phyloP scores from a whole-genome alignment of 1,140 invertebrate genomes.

The Amyelois transitella region DNA sequence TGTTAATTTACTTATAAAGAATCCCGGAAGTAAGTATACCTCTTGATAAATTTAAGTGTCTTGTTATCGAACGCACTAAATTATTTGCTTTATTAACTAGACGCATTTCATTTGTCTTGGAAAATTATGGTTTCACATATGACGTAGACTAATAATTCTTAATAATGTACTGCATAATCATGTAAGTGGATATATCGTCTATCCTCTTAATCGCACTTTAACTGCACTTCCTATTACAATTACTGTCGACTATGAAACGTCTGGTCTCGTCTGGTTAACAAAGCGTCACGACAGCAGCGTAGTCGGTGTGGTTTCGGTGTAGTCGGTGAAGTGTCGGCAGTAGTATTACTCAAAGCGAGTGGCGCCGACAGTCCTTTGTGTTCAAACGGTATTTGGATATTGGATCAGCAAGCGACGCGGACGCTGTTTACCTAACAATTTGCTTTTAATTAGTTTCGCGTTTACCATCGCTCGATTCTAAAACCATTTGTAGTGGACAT shows the following conservation, averaged over 20 bases:
- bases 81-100: too few species aligned
- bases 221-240: neutral
- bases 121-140: too few species aligned
- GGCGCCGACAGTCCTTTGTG: constrained; percentile 51
- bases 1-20: too few species aligned
- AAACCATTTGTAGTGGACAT: too few species aligned
- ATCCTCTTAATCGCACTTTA: neutral
- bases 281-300: neutral
- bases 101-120: too few species aligned
- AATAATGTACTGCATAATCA: too few species aligned
- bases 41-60: too few species aligned
- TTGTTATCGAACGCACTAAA: too few species aligned
- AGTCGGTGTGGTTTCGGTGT: too few species aligned
- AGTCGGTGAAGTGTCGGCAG: neutral
- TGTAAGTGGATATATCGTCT: too few species aligned
- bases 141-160: too few species aligned
- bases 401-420: constrained; percentile 48
- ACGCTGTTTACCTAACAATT: constrained; percentile 56
- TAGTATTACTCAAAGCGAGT: constrained; percentile 31
- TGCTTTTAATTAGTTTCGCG: constrained; percentile 59
- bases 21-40: too few species aligned
- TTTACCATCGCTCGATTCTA: constrained; percentile 7
- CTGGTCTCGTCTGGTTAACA: constrained; percentile 1
- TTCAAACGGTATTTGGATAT: constrained; percentile 61
- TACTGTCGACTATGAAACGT: neutral